Evolutionary conservation across 2,888 invertebrate genomes (phyloP), one percentile per base, ranked within the genome.

Genomic region (Ypsolopha scabrella): DNA sequence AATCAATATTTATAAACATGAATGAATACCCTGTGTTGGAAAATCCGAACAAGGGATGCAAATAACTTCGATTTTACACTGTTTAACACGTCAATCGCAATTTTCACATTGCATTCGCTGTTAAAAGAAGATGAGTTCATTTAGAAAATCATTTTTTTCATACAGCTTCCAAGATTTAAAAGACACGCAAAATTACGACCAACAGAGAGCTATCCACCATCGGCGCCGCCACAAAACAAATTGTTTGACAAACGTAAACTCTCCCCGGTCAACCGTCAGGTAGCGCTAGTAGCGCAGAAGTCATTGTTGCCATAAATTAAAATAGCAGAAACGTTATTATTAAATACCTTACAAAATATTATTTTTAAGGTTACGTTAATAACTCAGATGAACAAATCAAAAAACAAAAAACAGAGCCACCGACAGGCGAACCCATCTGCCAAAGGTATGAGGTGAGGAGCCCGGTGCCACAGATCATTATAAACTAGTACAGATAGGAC

Each of bases 1-100:
- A 81, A 86, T 86, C 85, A 86, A 86, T 86, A 86, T 82, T 81
- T 86, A 81, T 79, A 82, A 82, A 86, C 85, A 86, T 69, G 70
- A 74, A 79, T 70, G n/a, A n/a, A 76, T 75, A 71, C 72, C 71
- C 71, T 72, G 72, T 67, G 65, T 67, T 62, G 55, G 57, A 59
- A 52, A 57, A 63, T 65, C 64, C 37, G 52, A 63, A 37, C 36
- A 38, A 24, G 24, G 4, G 24, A 4, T 24, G 24, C 24, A 3
- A 24, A 24, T 24, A 24, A 24, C 24, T 24, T 24, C 24, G 24
- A 24, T 24, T 24, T 24, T 58, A 58, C 61, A 63, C 65, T 56
- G 50, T 53, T 59, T 58, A 56, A 54, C 60, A 56, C 51, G 53
- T 45, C 13, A 44, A n/a, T 53, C 48, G 36, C 41, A 39, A 14